Evolutionary conservation across 2,113 vertebrate genomes (phyloP).

Genomic region (Pleuronectes platessa): DNA sequence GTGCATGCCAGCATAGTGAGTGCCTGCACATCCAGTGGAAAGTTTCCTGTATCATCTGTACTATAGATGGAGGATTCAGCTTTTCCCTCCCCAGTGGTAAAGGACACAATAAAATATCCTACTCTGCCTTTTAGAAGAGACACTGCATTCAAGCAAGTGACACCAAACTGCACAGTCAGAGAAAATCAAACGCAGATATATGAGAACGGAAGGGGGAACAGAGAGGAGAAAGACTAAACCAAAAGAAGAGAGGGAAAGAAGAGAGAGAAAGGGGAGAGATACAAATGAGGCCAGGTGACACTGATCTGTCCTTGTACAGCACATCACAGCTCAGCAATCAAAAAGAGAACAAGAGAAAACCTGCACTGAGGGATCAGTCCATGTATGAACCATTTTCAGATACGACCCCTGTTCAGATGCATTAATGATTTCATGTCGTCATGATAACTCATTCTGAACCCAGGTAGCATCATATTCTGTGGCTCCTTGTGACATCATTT

Average conservation of each 20-base stretch:
- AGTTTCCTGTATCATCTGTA: neutral
- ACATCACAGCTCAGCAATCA: constrained; percentile 13
- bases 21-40: neutral
- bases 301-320: constrained; percentile 3
- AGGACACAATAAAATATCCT: constrained; percentile 35
- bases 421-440: neutral
- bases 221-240: constrained; percentile 53
- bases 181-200: constrained; percentile 50
- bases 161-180: constrained; percentile 61
- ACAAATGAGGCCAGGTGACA: constrained; percentile 26
- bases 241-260: constrained; percentile 23
- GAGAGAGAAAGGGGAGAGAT: neutral
- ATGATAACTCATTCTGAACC: neutral
- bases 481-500: neutral
- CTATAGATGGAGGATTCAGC: neutral
- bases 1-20: neutral
- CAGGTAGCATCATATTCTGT: neutral
- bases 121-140: constrained; percentile 44
- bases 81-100: constrained; percentile 4
- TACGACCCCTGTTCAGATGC: constrained; percentile 7
- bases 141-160: constrained; percentile 37
- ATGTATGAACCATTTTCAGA: constrained; percentile 6
- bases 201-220: constrained; percentile 45
- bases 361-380: neutral
- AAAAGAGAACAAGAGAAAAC: neutral